Evolutionary conservation across 2,888 invertebrate genomes (phyloP), one percentile per base, ranked within the genome.

Genomic region (Mallateleia sp.): DNA sequence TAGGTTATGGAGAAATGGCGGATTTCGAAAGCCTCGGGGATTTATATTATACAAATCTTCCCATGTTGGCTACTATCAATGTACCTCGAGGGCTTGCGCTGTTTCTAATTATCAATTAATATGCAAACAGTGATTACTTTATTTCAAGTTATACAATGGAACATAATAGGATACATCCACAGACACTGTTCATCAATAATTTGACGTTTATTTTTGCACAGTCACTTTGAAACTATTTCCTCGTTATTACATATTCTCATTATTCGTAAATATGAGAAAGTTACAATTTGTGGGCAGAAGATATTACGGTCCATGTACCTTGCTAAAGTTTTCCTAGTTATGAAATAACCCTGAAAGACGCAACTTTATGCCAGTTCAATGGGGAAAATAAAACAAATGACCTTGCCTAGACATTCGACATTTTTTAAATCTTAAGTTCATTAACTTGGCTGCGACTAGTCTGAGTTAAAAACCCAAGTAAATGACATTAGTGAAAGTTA

Each of bases 41-140:
- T 88, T 85, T 74, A 79, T 82, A 85, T 85, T 82, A 75, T 79
- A 85, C 88, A 88, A 87, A 80, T 85, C 78, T 78, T 82, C 50
- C 74, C 60, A 74, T 71, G 67, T 77, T 78, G 87, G 78, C 74
- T 74, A 78, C 79, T 88, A 88, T 88, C 80, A 74, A 60, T 38
- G 50, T 60, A 50, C 54, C 87, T 72, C 25, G 64, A 78, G 84
- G 81, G 64, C 58, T 42, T 62, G 66, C 60, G 28, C 64, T 42
- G 60, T 64, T 67, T 62, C 89, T 93, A 94, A 94, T 93, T 93
- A 93, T 94, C 94, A 94, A 94, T 94, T 94, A 94, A 94, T 94
- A 94, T 94, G 94, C 94, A 94, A 94, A 94, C 93, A 94, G 91
- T 93, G 92, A 94, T 94, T 94, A 94, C 92, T 94, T 93, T 93